Percentiles rank a stretch among this genome's conserved stretches.
Evolutionary conservation across 2,797 vertebrate genomes (phyloP).

Genomic region (Hozukius guyotensis): DNA sequence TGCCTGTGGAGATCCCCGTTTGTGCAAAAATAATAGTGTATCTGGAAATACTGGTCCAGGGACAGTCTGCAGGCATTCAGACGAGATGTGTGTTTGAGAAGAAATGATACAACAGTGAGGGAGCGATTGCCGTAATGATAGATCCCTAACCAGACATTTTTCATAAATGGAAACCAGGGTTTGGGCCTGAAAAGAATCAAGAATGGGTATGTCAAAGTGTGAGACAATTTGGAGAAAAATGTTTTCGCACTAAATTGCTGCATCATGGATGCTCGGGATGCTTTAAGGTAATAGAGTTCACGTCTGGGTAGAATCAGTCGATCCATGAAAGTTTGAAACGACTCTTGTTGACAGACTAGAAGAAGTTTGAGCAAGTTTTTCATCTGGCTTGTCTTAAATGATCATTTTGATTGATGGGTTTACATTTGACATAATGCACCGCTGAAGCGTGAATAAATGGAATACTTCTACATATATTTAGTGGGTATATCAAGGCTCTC

Average conservation of each 20-base stretch:
- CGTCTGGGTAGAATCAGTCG: constrained; percentile 34
- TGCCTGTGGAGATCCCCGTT: constrained; percentile 79
- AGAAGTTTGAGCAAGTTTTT: constrained; percentile 41
- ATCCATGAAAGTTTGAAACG: constrained; percentile 44
- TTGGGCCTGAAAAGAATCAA: constrained; percentile 59
- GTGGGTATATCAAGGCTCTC: constrained; percentile 44
- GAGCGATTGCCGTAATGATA: constrained; percentile 82
- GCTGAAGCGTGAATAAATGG: constrained; percentile 42
- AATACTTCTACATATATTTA: constrained; percentile 57
- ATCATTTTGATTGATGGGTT: constrained; percentile 45
- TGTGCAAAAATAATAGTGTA: constrained; percentile 79
- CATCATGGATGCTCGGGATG: constrained; percentile 51
- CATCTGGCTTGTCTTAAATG: constrained; percentile 24
- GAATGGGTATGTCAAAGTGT: constrained; percentile 39
- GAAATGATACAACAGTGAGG: constrained; percentile 75
- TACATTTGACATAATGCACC: constrained; percentile 41
- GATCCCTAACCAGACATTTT: constrained; percentile 80
- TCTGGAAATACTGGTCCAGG: constrained; percentile 58
- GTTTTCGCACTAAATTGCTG: constrained; percentile 69
- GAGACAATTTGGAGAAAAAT: constrained; percentile 72
- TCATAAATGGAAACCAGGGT: constrained; percentile 78
- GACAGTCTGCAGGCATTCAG: constrained; percentile 48
- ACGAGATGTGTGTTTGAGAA: constrained; percentile 67
- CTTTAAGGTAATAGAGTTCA: constrained; percentile 74
- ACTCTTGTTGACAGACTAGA: constrained; percentile 15